Base-by-base conservation (phyloP, 2,888 invertebrate species). In the Marronus borbonicus region DNA sequence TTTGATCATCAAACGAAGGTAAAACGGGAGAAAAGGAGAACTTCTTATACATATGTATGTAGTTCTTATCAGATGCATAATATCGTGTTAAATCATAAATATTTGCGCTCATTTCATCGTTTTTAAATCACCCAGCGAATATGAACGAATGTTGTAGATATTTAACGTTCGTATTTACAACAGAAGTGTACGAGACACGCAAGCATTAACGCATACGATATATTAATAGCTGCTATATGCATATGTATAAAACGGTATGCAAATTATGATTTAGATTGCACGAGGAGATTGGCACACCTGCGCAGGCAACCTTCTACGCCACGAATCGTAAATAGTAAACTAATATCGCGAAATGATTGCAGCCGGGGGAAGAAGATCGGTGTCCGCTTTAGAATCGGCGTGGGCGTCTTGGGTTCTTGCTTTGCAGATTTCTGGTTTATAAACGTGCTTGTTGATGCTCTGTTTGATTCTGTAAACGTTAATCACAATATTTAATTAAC, bases 221-320 rank as follows among this genome's bases (percentile, higher is more conserved):
- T 17, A 55, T 64, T 20, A 8, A 24, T 20, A 62, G 64, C 31
- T 3, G n/a, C 3, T 14, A 64, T 64, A n/a, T 64, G 31, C 36
- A 8, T 20, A 20, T 62, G 31, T 64, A 64, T 12, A 31, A 69
- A 69, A 69, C 69, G 49, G 44, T 76, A 76, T 76, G 76, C 78
- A 79, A 79, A 76, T 79, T 79, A 79, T 76, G 76, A 79, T 79
- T 76, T 79, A 79, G 78, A 79, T 79, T 68, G 76, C 20, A 49
- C 28, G 44, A 28, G 31, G 70, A 75, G 78, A 79, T 79, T 79
- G 76, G 78, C 78, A 79, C 78, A 79, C 78, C 78, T 79, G 76
- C 69, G 24, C 69, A n/a, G 14, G 28, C 78, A 68, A 36, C 31
- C 36, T 52, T 52, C 52, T 5, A 52, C 52, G n/a, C 17, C 14